phyloP scores from a whole-genome alignment of 2,113 vertebrate genomes.

The Zingel zingel region DNA sequence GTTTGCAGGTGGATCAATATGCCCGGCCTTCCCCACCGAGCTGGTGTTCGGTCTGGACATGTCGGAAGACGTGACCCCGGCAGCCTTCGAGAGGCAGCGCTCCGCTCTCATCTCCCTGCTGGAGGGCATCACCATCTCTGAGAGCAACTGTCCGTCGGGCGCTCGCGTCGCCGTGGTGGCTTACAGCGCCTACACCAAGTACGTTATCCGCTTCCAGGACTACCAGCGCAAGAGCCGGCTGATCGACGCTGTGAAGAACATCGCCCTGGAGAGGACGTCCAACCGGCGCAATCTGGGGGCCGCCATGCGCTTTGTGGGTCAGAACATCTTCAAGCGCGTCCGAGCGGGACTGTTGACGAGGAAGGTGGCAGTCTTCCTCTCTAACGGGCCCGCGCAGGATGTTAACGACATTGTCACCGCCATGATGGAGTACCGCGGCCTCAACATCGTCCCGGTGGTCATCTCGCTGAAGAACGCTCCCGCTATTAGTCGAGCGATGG shows the following conservation, averaged over 20 bases:
- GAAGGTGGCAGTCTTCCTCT: slow-evolving; percentile 90
- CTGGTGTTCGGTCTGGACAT: slow-evolving; percentile 91
- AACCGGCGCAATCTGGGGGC: slow-evolving; percentile 83
- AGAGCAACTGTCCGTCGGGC: slow-evolving; percentile 89
- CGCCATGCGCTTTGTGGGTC: slow-evolving; percentile 89
- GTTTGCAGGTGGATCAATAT: slow-evolving; percentile 71
- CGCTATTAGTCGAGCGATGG: slow-evolving; percentile 76
- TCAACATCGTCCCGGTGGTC: slow-evolving; percentile 83
- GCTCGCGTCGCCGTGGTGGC: slow-evolving; percentile 87
- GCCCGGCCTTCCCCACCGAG: slow-evolving; percentile 89
- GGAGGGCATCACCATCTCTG: slow-evolving; percentile 82
- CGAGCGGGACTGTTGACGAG: slow-evolving; percentile 83
- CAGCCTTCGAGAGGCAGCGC: slow-evolving; percentile 89
- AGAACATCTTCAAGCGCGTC: slow-evolving; percentile 88
- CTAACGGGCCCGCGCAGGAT: slow-evolving; percentile 76
- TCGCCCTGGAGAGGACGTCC: slow-evolving; percentile 81
- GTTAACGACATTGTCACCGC: slow-evolving; percentile 79
- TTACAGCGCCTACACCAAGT: slow-evolving; percentile 81
- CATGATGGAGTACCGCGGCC: slow-evolving; percentile 85
- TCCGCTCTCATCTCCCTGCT: slow-evolving; percentile 81
- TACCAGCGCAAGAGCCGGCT: slow-evolving; percentile 77
- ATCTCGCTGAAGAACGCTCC: slow-evolving; percentile 84
- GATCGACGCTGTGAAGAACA: slow-evolving; percentile 79
- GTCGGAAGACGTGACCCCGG: slow-evolving; percentile 82
- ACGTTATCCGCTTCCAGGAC: slow-evolving; percentile 90